These are phyloP conservation scores for Acarapis woodi DNA, from an alignment of 1,140 invertebrate genomes.

Conservation along the genomic window DNA sequence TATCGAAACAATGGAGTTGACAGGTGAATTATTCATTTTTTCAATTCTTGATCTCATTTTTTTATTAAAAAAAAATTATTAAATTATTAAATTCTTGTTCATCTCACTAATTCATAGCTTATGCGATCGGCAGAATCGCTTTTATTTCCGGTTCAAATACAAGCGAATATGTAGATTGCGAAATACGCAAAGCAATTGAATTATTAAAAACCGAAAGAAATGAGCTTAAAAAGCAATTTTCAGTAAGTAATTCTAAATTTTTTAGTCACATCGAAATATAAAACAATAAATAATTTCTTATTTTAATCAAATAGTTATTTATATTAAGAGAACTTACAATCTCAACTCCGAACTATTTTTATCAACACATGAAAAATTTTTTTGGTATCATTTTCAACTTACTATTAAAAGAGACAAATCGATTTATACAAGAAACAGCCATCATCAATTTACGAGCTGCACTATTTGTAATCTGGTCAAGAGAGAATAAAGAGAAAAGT, in stretches of 20 bases:
- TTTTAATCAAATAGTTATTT: no score
- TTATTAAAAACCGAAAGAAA: constrained; percentile 63
- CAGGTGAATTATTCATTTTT: no score
- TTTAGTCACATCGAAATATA: constrained; percentile 15
- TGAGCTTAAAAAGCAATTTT: constrained; percentile 63
- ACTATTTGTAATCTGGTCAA: constrained; percentile 66
- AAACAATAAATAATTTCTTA: no score
- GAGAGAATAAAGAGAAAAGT: constrained; percentile 62
- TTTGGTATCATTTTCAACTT: constrained; percentile 78
- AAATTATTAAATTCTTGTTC: no score
- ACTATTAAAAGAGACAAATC: constrained; percentile 64
- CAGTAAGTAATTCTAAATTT: no score
- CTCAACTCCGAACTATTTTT: constrained; percentile 93
- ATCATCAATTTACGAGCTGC: constrained; percentile 72
- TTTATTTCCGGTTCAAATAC: constrained; percentile 68
- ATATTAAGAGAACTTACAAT: constrained; percentile 74
- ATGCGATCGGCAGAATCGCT: constrained; percentile 66
- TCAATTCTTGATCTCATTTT: no score
- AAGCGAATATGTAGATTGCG: constrained; percentile 81
- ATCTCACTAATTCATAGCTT: no score
- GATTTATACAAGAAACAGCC: constrained; percentile 64
- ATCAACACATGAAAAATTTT: constrained; percentile 82
- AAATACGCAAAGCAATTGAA: constrained; percentile 76
- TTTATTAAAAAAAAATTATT: no score
- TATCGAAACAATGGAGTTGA: constrained; percentile 69